phyloP scores from a whole-genome alignment of 1,140 invertebrate genomes.

The Drosophila sp. region DNA sequence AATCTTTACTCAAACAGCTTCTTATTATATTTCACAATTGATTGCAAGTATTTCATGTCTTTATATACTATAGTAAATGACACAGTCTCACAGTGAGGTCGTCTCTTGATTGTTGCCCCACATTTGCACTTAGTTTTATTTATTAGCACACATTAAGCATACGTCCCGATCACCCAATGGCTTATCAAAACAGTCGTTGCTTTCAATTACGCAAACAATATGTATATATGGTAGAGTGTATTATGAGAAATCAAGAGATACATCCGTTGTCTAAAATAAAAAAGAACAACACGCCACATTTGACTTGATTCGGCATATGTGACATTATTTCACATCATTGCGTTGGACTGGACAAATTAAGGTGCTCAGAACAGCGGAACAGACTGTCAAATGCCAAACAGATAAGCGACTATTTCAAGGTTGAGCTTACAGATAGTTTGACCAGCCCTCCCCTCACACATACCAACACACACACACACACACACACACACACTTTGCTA shows the following conservation, averaged over 20 bases:
- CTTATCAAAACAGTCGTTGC: conserved; percentile 32
- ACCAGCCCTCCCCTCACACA: not conserved
- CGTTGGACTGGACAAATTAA: conserved; percentile 37
- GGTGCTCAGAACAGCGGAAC: conserved; percentile 42
- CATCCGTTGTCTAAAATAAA: conserved; percentile 40
- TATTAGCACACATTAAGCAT: conserved; percentile 40
- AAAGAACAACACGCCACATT: conserved; percentile 26
- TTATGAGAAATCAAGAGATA: conserved; percentile 18
- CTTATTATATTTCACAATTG: conserved; percentile 13
- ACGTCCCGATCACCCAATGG: conserved; percentile 38
- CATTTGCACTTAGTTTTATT: conserved; percentile 12
- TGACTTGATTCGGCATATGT: conserved; percentile 29
- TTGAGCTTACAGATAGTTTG: conserved; percentile 18
- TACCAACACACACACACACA: too few relatives aligned
- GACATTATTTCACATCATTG: conserved; percentile 22
- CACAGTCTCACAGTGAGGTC: conserved; percentile 18
- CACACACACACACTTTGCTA: not conserved
- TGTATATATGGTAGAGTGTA: conserved; percentile 4
- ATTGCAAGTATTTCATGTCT: conserved; percentile 10
- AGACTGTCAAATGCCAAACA: conserved; percentile 20
- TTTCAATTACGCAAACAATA: conserved; percentile 42
- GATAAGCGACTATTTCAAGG: conserved; percentile 24
- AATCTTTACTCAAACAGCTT: not conserved
- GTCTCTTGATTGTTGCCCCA: conserved; percentile 19
- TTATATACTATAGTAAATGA: too few relatives aligned